Percentiles rank a stretch among this genome's conserved stretches.
These are phyloP conservation scores for Heliornis fulica DNA, from an alignment of 2,113 vertebrate species.

Conservation along the genomic window DNA sequence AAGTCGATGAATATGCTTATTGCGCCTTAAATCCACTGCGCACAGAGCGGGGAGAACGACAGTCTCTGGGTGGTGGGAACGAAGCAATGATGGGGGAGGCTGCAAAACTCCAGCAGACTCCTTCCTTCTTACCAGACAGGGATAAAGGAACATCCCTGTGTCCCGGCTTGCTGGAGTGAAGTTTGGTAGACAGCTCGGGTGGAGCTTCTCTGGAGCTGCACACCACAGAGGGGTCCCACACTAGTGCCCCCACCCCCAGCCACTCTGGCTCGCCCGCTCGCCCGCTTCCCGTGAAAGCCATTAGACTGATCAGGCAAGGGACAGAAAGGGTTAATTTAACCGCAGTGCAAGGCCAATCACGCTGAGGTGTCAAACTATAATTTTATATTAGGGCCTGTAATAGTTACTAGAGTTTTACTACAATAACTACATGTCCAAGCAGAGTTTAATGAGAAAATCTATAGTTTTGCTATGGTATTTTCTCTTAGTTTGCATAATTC, in stretches of 20 bases:
- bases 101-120: neutral
- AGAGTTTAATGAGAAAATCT: constrained; percentile 86
- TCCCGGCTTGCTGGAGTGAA: neutral
- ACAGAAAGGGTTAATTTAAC: constrained; percentile 58
- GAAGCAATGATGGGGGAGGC: neutral
- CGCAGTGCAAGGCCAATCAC: constrained; percentile 53
- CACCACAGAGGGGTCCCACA: neutral
- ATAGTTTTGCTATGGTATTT: constrained; percentile 84
- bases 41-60: neutral
- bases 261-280: neutral
- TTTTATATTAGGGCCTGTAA: constrained; percentile 85
- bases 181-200: neutral
- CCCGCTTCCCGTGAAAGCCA: neutral
- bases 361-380: constrained; percentile 75
- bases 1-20: neutral
- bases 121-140: neutral
- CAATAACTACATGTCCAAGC: constrained; percentile 83
- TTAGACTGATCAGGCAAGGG: neutral
- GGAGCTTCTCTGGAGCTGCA: neutral
- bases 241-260: fast-evolving
- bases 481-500: constrained; percentile 86
- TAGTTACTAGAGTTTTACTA: constrained; percentile 85
- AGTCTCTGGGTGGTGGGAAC: neutral
- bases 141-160: neutral
- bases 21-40: neutral